Conservation (phyloP, 2,113 vertebrate species). For the Illadopsis cleaveri region DNA sequence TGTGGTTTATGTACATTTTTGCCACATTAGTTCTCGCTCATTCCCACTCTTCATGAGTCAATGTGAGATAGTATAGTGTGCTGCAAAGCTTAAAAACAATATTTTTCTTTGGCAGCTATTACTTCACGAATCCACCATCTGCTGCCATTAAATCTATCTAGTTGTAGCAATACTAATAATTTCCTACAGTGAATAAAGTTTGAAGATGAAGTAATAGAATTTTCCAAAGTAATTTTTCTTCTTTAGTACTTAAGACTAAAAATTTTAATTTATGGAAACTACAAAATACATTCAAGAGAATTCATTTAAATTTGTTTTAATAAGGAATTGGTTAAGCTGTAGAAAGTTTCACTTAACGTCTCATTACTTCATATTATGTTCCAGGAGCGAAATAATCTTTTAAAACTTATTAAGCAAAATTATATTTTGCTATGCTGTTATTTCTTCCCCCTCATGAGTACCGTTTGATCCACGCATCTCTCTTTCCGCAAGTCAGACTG, state of each 20-base stretch:
- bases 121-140: conserved; percentile 60
- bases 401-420: conserved; percentile 41
- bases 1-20: conserved; percentile 45
- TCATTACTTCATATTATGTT: conserved; percentile 12
- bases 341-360: not conserved
- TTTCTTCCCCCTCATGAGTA: not conserved
- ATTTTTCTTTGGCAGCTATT: conserved; percentile 53
- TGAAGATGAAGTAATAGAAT: conserved; percentile 45
- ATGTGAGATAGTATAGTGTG: conserved; percentile 42
- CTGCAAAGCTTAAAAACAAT: conserved; percentile 48
- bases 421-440: not conserved
- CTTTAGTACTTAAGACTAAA: not conserved
- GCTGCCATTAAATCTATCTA: conserved; percentile 56
- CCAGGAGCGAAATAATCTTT: not conserved
- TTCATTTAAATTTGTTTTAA: not conserved
- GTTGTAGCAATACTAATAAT: conserved; percentile 48
- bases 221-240: conserved; percentile 34
- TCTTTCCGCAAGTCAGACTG: not conserved
- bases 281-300: conserved; percentile 1
- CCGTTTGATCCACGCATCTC: not conserved
- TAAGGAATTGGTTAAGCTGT: conserved; percentile 6
- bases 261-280: not conserved
- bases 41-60: conserved; percentile 66
- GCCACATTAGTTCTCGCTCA: conserved; percentile 24
- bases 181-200: conserved; percentile 42